A percentile compares a stretch with the other conserved stretches of the same genome.
Evolutionary conservation across 2,797 vertebrate genomes (phyloP).

Genomic region (Falco novaeseelandiae): DNA sequence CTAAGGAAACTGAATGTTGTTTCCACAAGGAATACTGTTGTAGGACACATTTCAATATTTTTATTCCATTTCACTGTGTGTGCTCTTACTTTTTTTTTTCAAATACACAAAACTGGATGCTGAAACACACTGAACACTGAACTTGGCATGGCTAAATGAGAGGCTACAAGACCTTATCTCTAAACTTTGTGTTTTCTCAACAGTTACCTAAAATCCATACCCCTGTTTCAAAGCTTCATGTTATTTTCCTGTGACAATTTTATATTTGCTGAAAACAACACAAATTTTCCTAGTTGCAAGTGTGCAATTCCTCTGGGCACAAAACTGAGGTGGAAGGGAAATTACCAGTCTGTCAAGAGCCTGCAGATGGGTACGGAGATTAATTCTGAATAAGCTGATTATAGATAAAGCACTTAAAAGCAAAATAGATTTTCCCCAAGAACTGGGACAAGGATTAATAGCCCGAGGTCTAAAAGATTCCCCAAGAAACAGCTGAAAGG

Average conservation of each 20-base stretch:
- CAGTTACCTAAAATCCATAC: not conserved
- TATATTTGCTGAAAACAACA: not conserved
- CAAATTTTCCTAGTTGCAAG: not conserved
- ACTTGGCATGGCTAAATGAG: not conserved
- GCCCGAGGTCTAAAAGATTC: constrained; percentile 12
- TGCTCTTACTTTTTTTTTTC: not conserved
- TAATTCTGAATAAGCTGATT: constrained; percentile 59
- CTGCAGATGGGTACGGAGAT: constrained; percentile 45
- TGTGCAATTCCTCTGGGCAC: not conserved
- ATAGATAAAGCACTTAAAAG: constrained; percentile 46
- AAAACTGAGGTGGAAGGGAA: not conserved
- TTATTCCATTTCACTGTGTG: not conserved
- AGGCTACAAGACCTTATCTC: not conserved
- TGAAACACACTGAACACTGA: not conserved
- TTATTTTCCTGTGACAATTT: not conserved
- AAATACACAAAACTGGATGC: not conserved
- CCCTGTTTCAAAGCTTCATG: not conserved
- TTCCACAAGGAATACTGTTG: not conserved
- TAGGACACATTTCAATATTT: not conserved
- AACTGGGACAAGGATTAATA: constrained; percentile 56
- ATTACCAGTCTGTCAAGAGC: constrained; percentile 7
- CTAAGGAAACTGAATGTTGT: not conserved
- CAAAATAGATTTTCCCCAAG: constrained; percentile 52
- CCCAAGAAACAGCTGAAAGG: constrained; percentile 35
- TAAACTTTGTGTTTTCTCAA: not conserved